A percentile compares a stretch with the other conserved stretches of the same genome.
phyloP scores from a whole-genome alignment of 2,888 invertebrate species.

The Oscheius sp. region DNA sequence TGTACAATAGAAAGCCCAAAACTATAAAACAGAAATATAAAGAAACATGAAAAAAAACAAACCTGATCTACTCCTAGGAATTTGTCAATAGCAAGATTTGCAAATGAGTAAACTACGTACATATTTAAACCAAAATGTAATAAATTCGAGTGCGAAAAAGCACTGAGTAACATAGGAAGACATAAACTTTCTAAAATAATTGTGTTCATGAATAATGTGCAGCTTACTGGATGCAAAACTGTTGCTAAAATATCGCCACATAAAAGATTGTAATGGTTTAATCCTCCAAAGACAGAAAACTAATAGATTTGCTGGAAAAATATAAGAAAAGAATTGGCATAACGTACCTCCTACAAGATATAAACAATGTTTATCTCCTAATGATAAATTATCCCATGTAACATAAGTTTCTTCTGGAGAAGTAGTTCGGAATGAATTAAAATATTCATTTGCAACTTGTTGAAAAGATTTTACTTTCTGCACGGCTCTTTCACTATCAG shows the following conservation, averaged over 20 bases:
- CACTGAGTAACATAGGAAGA: conserved; percentile 90
- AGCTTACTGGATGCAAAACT: conserved; percentile 65
- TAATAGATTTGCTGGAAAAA: conserved; percentile 46
- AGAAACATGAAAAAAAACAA: conserved; percentile 1
- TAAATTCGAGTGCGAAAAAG: conserved; percentile 90
- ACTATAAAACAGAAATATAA: conserved; percentile 76
- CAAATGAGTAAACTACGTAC: conserved; percentile 92
- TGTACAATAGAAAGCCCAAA: conserved; percentile 88
- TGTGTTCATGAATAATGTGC: not conserved
- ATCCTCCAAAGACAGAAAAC: conserved; percentile 63
- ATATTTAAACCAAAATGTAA: conserved; percentile 92
- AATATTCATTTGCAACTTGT: conserved; percentile 20
- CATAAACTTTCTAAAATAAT: conserved; percentile 81
- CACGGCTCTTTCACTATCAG: conserved; percentile 24
- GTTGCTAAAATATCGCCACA: conserved; percentile 71
- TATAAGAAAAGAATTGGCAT: not conserved
- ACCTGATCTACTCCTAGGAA: conserved; percentile 66
- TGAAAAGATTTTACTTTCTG: not conserved
- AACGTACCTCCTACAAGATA: conserved; percentile 44
- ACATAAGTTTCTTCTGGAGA: not conserved
- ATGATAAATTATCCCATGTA: conserved; percentile 39
- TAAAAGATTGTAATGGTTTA: conserved; percentile 53
- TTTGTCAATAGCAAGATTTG: conserved; percentile 73
- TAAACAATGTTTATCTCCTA: conserved; percentile 51
- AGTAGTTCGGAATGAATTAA: conserved; percentile 12